These are phyloP conservation scores for Periparus ater DNA, from an alignment of 2,797 vertebrate genomes.

Conservation along the genomic window DNA sequence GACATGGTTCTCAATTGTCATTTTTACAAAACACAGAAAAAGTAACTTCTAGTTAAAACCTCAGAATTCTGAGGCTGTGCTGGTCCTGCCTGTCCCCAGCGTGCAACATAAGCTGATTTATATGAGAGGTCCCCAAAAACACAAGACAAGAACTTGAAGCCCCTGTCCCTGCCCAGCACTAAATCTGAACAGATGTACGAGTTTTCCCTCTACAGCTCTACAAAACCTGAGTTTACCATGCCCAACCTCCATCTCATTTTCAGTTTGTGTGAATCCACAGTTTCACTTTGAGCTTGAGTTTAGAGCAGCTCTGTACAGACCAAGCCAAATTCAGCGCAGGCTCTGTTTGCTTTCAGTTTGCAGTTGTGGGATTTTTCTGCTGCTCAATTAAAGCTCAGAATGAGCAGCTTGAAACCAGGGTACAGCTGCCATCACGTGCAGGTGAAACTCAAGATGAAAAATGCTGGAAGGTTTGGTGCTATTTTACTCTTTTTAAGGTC, in stretches of 20 bases:
- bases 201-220: background rate
- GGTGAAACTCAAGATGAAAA: background rate
- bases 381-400: background rate
- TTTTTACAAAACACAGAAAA: background rate
- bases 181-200: accelerated
- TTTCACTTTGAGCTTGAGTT: background rate
- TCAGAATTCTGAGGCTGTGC: background rate
- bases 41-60: background rate
- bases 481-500: background rate
- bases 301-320: background rate
- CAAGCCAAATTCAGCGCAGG: background rate
- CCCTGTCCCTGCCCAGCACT: accelerated
- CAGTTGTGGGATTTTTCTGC: background rate
- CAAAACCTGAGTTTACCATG: background rate
- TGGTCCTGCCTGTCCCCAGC: background rate
- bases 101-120: background rate
- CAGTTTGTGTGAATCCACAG: accelerated
- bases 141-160: background rate
- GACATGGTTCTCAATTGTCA: background rate
- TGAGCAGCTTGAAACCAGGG: background rate
- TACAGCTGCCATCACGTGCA: accelerated
- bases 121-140: background rate
- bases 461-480: background rate
- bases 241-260: background rate
- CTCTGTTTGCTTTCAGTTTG: background rate